phyloP scores from a whole-genome alignment of 2,888 invertebrate genomes.

The Linnaemya vulpina region DNA sequence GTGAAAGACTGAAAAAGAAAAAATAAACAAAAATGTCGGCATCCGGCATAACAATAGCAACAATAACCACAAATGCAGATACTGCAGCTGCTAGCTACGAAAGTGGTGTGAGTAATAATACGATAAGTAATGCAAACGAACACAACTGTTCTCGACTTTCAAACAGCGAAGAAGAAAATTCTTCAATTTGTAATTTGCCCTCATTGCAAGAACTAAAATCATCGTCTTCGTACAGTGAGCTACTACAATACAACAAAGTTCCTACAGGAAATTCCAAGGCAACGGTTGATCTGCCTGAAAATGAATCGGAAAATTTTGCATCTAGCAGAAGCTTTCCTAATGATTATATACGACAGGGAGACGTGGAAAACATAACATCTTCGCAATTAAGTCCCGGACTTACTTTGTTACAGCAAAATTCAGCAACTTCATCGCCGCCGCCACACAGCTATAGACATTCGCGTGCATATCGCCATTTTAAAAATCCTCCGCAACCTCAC shows the following conservation, averaged over 20 bases:
- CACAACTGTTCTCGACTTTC: not conserved
- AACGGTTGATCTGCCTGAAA: not conserved
- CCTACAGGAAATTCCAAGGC: conserved; percentile 37
- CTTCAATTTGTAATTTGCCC: conserved; percentile 46
- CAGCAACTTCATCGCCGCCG: conserved; percentile 81
- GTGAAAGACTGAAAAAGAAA: not conserved
- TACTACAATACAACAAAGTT: conserved; percentile 30
- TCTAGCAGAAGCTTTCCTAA: not conserved
- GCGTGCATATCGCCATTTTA: conserved; percentile 87
- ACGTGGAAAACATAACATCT: conserved; percentile 4
- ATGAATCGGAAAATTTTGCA: not conserved
- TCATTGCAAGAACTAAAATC: conserved; percentile 24
- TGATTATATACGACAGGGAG: not conserved
- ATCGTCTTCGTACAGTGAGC: not conserved
- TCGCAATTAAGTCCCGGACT: conserved; percentile 62
- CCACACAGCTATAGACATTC: conserved; percentile 85
- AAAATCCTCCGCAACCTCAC: conserved; percentile 90
- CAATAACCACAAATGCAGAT: conserved; percentile 5
- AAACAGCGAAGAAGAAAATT: conserved; percentile 18
- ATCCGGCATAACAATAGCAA: conserved; percentile 48
- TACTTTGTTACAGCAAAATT: conserved; percentile 57
- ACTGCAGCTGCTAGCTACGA: conserved; percentile 22
- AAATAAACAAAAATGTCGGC: conserved; percentile 38
- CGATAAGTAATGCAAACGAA: not conserved
- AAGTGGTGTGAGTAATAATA: conserved; percentile 5